phyloP scores from a whole-genome alignment of 1,140 invertebrate genomes.

The Theocolax elegans region DNA sequence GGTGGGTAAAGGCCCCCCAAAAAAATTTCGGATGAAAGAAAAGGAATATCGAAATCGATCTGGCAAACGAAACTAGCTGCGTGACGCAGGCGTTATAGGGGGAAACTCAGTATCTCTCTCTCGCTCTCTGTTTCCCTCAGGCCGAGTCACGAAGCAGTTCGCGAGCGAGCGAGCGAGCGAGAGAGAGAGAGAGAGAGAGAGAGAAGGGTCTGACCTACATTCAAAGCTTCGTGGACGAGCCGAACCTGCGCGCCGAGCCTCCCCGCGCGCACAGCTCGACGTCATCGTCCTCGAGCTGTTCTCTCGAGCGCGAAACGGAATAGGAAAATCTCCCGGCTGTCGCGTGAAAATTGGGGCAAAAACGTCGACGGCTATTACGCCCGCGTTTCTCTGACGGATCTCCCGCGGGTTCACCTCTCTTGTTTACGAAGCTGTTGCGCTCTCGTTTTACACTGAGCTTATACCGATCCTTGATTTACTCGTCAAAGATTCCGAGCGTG shows the following conservation, averaged over 20 bases:
- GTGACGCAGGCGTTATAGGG: constrained; percentile 27
- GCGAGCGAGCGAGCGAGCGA: constrained; percentile 3
- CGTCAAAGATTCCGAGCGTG: too few species aligned
- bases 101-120: constrained; percentile 1
- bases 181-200: constrained; percentile 15
- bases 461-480: too few species aligned
- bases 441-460: too few species aligned
- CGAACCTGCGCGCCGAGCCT: constrained; percentile 9
- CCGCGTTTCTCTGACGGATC: not conserved
- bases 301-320: not conserved
- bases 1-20: too few species aligned
- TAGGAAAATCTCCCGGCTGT: constrained; percentile 14
- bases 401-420: too few species aligned
- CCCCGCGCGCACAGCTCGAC: constrained; percentile 2
- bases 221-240: constrained; percentile 25
- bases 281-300: constrained; percentile 4
- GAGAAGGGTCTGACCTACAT: constrained; percentile 38
- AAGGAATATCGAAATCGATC: constrained; percentile 24
- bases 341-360: not conserved
- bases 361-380: constrained; percentile 5
- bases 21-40: too few species aligned
- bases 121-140: not conserved
- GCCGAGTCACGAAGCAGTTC: constrained; percentile 25
- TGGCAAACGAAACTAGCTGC: constrained; percentile 10
- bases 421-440: too few species aligned